Conservation (phyloP, 2,888 invertebrate species). For the Pediacus dermestoides region DNA sequence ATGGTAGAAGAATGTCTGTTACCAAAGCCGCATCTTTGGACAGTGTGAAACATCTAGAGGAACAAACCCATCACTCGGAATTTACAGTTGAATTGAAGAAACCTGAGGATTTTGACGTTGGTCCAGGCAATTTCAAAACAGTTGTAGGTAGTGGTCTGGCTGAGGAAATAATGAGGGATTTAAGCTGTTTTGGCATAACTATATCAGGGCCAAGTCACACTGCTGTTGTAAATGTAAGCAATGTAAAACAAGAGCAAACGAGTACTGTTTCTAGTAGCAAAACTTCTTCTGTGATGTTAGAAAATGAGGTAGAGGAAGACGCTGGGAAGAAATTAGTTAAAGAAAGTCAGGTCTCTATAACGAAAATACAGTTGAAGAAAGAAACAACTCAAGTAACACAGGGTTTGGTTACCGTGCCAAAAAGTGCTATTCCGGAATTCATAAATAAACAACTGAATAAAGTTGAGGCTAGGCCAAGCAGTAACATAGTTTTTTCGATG, state of each 20-base stretch:
- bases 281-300: too few species aligned
- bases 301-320: conserved; percentile 25
- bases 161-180: too few species aligned
- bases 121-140: too few species aligned
- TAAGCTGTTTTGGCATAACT: conserved; percentile 31
- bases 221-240: conserved; percentile 39
- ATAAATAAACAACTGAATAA: conserved; percentile 68
- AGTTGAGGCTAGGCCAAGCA: conserved; percentile 61
- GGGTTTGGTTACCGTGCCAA: conserved; percentile 26
- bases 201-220: conserved; percentile 45
- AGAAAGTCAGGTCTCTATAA: conserved; percentile 52
- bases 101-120: too few species aligned
- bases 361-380: conserved; percentile 58
- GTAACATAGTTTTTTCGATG: conserved; percentile 60
- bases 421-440: conserved; percentile 62
- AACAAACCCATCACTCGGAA: conserved; percentile 18
- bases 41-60: conserved; percentile 57
- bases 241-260: conserved; percentile 4
- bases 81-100: conserved; percentile 19
- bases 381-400: conserved; percentile 51
- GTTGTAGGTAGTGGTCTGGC: too few species aligned
- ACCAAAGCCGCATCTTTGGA: conserved; percentile 53
- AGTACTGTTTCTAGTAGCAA: conserved; percentile 16
- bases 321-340: conserved; percentile 32
- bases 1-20: conserved; percentile 26